phyloP scores from a whole-genome alignment of 2,888 invertebrate genomes.

The Cyrtodaria siliqua region DNA sequence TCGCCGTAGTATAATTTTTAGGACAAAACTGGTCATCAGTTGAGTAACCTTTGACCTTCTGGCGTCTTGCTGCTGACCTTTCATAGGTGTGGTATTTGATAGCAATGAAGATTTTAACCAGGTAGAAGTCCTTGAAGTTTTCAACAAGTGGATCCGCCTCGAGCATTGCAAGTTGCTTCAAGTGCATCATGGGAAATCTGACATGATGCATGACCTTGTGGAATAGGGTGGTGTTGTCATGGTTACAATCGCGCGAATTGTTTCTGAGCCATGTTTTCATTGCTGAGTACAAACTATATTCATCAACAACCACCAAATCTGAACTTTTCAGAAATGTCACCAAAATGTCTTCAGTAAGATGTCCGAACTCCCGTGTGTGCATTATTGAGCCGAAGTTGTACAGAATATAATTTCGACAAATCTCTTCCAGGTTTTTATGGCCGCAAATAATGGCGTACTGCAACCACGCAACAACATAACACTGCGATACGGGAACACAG shows the following conservation, averaged over 20 bases:
- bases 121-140: slow-evolving; percentile 94
- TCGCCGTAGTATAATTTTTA: slow-evolving; percentile 95
- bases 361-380: slow-evolving; percentile 92
- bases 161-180: slow-evolving; percentile 93
- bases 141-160: slow-evolving; percentile 92
- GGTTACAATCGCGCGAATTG: slow-evolving; percentile 87
- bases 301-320: slow-evolving; percentile 93
- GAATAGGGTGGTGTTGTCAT: slow-evolving; percentile 22
- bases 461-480: slow-evolving; percentile 95
- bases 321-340: slow-evolving; percentile 93
- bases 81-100: slow-evolving; percentile 93
- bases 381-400: slow-evolving; percentile 96
- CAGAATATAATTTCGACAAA: slow-evolving; percentile 88
- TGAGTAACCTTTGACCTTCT: background rate
- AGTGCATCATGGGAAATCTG: slow-evolving; percentile 97
- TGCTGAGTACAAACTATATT: slow-evolving; percentile 93
- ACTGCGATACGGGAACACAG: slow-evolving; percentile 93
- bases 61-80: slow-evolving; percentile 1
- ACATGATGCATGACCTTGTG: slow-evolving; percentile 48
- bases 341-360: slow-evolving; percentile 93
- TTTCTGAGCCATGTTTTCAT: slow-evolving; percentile 93
- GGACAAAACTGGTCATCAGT: slow-evolving; percentile 87
- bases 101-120: slow-evolving; percentile 94
- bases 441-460: slow-evolving; percentile 95
- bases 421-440: slow-evolving; percentile 89